These are phyloP conservation scores for Ophiodon elongatus DNA, from an alignment of 2,113 vertebrate genomes.

Conservation along the genomic window DNA sequence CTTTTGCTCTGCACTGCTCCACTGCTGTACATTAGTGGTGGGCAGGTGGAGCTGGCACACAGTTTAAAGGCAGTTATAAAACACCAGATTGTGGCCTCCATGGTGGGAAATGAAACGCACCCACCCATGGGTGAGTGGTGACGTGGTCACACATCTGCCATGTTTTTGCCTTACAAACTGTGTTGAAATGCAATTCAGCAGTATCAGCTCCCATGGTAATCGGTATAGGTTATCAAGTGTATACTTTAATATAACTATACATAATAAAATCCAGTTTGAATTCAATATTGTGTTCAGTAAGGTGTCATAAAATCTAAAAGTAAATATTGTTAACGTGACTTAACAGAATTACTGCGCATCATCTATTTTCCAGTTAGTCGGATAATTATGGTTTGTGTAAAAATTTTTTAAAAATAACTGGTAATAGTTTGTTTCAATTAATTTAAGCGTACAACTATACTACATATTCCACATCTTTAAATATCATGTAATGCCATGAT, in stretches of 20 bases:
- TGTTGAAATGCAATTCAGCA: background rate
- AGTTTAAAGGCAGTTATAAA: slow-evolving; percentile 19
- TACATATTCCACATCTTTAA: background rate
- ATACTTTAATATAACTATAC: background rate
- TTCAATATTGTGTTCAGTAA: background rate
- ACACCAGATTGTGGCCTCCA: slow-evolving; percentile 25
- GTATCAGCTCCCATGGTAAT: background rate
- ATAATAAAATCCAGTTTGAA: background rate
- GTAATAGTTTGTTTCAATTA: background rate
- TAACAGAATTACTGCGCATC: background rate
- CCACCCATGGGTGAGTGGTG: slow-evolving; percentile 1
- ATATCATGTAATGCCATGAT: background rate
- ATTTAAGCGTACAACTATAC: background rate
- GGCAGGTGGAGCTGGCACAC: slow-evolving; percentile 45
- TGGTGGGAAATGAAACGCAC: slow-evolving; percentile 9
- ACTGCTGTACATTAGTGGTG: slow-evolving; percentile 25
- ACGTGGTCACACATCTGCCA: slow-evolving; percentile 21
- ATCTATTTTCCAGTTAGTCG: background rate
- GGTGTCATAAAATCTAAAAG: background rate
- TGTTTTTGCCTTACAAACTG: background rate
- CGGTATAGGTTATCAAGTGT: background rate
- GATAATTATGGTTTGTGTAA: background rate
- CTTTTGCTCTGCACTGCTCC: slow-evolving; percentile 1
- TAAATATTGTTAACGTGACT: background rate
- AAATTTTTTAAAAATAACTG: background rate